These are phyloP conservation scores for Operophtera brumata DNA, from an alignment of 2,888 invertebrate species.

Conservation along the genomic window DNA sequence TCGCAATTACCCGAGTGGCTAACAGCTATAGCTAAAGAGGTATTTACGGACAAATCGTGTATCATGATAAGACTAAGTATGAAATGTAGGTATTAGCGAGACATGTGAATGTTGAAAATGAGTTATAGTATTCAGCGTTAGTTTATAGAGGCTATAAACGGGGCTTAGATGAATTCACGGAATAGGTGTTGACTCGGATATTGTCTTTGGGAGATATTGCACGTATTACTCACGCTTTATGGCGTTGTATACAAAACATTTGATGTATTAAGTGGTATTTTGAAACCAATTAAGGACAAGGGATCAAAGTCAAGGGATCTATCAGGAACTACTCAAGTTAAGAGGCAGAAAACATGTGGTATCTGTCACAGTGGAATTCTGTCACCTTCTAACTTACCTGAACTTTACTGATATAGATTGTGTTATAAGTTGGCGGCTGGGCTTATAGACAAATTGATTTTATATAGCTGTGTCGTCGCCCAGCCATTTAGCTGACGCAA, in stretches of 20 bases:
- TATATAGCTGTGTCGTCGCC: too few relatives aligned
- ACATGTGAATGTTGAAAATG: constrained; percentile 55
- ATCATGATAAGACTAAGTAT: constrained; percentile 40
- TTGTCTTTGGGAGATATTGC: constrained; percentile 29
- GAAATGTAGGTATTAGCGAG: constrained; percentile 53
- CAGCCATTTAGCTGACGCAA: too few relatives aligned
- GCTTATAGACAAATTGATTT: too few relatives aligned
- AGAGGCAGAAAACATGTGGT: too few relatives aligned
- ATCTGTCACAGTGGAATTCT: too few relatives aligned
- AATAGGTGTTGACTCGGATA: constrained; percentile 47
- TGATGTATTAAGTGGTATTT: neutral
- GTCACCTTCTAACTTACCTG: too few relatives aligned
- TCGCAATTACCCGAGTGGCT: neutral
- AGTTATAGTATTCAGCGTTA: constrained; percentile 60
- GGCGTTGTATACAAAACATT: constrained; percentile 15
- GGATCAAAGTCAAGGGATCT: too few relatives aligned
- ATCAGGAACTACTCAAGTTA: too few relatives aligned
- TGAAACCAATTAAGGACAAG: neutral
- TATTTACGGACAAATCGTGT: constrained; percentile 38
- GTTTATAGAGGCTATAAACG: constrained; percentile 57
- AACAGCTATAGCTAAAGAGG: constrained; percentile 24
- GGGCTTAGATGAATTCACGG: constrained; percentile 48
- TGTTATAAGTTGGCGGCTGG: too few relatives aligned
- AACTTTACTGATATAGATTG: too few relatives aligned
- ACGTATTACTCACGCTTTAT: neutral